These are phyloP conservation scores for Apamea epomidion DNA, from an alignment of 2,888 invertebrate species.

Conservation along the genomic window DNA sequence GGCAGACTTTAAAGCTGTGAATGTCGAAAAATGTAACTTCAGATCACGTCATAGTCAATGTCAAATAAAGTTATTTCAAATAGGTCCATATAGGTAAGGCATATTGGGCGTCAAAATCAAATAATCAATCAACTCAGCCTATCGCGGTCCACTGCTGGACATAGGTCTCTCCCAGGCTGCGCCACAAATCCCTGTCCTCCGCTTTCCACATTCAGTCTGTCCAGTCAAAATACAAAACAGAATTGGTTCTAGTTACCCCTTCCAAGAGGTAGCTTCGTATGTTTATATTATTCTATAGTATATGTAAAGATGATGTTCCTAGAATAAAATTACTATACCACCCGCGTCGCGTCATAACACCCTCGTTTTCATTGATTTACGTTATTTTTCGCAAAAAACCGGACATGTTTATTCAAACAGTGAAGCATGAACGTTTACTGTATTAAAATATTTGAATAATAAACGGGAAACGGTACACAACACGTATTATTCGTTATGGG, in stretches of 20 bases:
- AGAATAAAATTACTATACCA: not conserved
- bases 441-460: constrained; percentile 37
- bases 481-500: not conserved
- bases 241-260: not conserved
- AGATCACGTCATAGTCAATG: not conserved
- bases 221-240: too few relatives aligned
- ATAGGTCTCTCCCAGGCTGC: too few relatives aligned
- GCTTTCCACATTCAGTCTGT: too few relatives aligned
- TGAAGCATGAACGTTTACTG: constrained; percentile 7
- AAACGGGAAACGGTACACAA: constrained; percentile 6
- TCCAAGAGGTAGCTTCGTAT: too few relatives aligned
- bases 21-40: not conserved
- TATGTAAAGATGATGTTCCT: too few relatives aligned
- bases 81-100: not conserved
- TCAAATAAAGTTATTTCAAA: not conserved
- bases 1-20: not conserved
- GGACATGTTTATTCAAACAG: not conserved
- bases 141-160: too few relatives aligned
- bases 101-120: not conserved
- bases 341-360: not conserved
- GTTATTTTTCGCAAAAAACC: not conserved
- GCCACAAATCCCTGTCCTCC: too few relatives aligned
- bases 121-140: too few relatives aligned
- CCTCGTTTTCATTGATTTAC: not conserved
- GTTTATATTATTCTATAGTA: not conserved